These are phyloP conservation scores for Drosophila quadrilineata DNA, from an alignment of 1,140 invertebrate genomes.

Conservation along the genomic window DNA sequence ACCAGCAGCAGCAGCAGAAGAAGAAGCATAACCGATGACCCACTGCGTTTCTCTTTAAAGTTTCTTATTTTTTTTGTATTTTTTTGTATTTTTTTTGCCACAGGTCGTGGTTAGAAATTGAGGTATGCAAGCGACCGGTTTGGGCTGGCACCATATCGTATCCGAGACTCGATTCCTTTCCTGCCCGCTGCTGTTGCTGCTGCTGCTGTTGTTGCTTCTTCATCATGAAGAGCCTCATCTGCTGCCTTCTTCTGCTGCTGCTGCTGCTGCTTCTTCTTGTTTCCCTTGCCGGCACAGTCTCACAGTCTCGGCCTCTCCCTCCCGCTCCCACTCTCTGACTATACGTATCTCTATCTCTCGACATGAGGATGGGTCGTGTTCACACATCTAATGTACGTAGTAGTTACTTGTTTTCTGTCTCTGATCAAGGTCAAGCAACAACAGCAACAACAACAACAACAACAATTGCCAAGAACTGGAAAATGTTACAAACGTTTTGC, in stretches of 20 bases:
- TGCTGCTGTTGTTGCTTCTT: conserved; percentile 6
- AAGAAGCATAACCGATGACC: conserved; percentile 71
- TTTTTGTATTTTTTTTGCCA: conserved; percentile 60
- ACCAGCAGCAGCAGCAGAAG: conserved; percentile 15
- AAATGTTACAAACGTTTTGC: conserved; percentile 55
- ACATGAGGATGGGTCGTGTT: conserved; percentile 53
- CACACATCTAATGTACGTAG: conserved; percentile 70
- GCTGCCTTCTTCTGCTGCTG: conserved; percentile 13
- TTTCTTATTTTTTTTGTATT: conserved; percentile 51
- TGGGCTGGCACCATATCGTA: conserved; percentile 72
- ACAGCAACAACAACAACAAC: too few relatives aligned
- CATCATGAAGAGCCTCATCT: neutral
- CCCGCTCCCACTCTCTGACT: neutral
- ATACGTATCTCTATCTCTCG: neutral
- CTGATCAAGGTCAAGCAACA: conserved; percentile 61
- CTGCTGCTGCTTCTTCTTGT: neutral
- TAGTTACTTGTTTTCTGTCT: conserved; percentile 57
- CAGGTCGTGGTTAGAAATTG: conserved; percentile 77
- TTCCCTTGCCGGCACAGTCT: conserved; percentile 1
- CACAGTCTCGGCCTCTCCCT: neutral
- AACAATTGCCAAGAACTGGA: conserved; percentile 24
- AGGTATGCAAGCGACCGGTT: conserved; percentile 74
- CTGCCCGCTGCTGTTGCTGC: conserved; percentile 18
- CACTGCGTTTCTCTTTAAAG: conserved; percentile 74
- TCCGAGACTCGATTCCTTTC: conserved; percentile 35